Evolutionary conservation across 2,888 invertebrate genomes (phyloP), one percentile per base, ranked within the genome.

Genomic region (Trissonchulus latispiculum): DNA sequence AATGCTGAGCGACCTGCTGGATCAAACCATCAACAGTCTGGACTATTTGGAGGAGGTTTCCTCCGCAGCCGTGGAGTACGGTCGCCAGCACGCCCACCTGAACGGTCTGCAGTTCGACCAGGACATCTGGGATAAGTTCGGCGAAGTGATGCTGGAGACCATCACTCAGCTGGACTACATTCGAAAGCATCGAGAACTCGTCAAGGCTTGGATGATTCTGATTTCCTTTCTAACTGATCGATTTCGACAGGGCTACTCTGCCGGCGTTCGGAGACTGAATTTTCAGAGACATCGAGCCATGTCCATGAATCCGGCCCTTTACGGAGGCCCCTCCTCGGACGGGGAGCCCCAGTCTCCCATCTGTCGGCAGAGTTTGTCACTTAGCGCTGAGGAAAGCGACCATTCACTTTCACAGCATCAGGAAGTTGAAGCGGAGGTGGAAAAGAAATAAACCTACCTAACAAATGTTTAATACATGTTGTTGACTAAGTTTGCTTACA

Each of bases 171-270:
- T 64, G 66, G 66, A 64, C 8, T 64, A 29, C 31, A 33, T 64
- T 18, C 31, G 66, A 33, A 64, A 64, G 66, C 66, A 64, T 64
- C 31, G 35, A 64, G 66, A 64, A 33, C 35, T 64, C 15, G 66
- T 64, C 15, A 29, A 33, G 18, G 66, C 66, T 8, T 64, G 66
- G 66, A 64, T 64, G 66, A 33, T 64, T 32, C 66, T 64, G 66
- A 64, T 64, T n/a, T 64, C 66, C 8, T 64, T 15, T n/a, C 35
- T 64, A 8, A 64, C 35, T 28, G 66, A 64, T 64, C 8, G 28
- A 28, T 33, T 64, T 18, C 66, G 66, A 15, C 66, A 64, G 28
- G 66, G 66, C 31, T 64, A 64, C 35, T 8, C 66, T 18, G 35
- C 32, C 66, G 66, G 66, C 8, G n/a, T 64, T 64, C 66, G 66